These are phyloP conservation scores for Cosmia pyralina DNA, from an alignment of 2,888 invertebrate species.

Conservation along the genomic window DNA sequence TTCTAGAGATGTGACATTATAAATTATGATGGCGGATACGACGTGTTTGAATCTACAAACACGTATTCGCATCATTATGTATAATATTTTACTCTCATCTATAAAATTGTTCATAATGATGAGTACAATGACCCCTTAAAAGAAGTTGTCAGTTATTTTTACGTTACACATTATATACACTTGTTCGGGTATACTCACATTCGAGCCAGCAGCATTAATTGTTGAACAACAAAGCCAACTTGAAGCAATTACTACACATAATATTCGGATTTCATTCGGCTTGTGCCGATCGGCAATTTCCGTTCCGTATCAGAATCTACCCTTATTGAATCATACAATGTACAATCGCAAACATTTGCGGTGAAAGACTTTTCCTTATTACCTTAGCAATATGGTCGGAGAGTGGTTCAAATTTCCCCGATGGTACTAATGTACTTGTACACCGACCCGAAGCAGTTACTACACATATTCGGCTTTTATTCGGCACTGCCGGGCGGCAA, in stretches of 20 bases:
- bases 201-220: neutral
- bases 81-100: neutral
- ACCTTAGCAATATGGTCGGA: too few species aligned
- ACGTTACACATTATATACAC: too few species aligned
- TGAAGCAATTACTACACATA: neutral
- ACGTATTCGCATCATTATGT: neutral
- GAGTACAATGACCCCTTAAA: too few species aligned
- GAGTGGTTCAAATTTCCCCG: too few species aligned
- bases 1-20: constrained; percentile 28
- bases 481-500: too few species aligned
- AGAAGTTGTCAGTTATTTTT: too few species aligned
- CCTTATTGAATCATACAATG: neutral
- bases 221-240: neutral
- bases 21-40: constrained; percentile 8
- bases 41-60: neutral
- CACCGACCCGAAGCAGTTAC: too few species aligned
- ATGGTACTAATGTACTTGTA: too few species aligned
- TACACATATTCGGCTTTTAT: too few species aligned
- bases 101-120: too few species aligned
- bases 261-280: neutral
- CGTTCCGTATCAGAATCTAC: neutral
- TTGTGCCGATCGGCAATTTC: neutral
- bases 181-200: neutral
- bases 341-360: too few species aligned
- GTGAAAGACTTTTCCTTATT: too few species aligned